A percentile compares a stretch with the other conserved stretches of the same genome.
These are phyloP conservation scores for Bradypodion pumilum DNA, from an alignment of 2,797 vertebrate species.

Conservation along the genomic window DNA sequence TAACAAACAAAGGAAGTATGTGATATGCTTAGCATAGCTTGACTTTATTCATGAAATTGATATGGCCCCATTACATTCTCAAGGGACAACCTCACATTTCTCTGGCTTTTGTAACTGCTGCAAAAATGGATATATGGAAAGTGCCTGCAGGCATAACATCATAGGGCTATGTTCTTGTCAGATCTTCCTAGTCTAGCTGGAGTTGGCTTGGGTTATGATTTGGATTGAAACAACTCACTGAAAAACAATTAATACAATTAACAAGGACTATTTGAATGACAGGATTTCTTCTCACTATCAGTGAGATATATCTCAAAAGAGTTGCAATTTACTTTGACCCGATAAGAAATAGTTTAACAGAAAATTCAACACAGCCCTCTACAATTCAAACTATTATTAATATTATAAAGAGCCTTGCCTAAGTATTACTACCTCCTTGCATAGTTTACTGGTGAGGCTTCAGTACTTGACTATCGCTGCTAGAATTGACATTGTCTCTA, in stretches of 20 bases:
- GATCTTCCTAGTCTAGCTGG: background rate
- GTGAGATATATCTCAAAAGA: background rate
- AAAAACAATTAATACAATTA: background rate
- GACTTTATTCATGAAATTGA: constrained; percentile 1
- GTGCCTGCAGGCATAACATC: background rate
- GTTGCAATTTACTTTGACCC: background rate
- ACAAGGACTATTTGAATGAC: background rate
- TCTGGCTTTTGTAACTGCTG: background rate
- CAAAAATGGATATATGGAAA: background rate
- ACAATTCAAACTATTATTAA: background rate
- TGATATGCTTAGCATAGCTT: background rate
- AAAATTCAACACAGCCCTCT: background rate
- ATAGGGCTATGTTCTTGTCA: background rate
- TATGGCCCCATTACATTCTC: constrained; percentile 2
- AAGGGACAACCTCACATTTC: constrained; percentile 18
- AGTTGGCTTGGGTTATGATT: background rate
- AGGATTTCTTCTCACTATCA: background rate
- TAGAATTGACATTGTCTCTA: background rate
- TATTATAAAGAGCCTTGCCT: background rate
- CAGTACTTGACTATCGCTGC: background rate
- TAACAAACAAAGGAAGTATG: constrained; percentile 5
- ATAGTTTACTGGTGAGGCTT: background rate
- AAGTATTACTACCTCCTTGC: background rate
- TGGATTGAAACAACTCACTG: background rate
- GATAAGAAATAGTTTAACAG: background rate